Evolutionary conservation across 92 coral and sea anemone species (phyloP), one percentile per base, ranked within the genome.

Genomic region (Desmophyllum pertusum): DNA sequence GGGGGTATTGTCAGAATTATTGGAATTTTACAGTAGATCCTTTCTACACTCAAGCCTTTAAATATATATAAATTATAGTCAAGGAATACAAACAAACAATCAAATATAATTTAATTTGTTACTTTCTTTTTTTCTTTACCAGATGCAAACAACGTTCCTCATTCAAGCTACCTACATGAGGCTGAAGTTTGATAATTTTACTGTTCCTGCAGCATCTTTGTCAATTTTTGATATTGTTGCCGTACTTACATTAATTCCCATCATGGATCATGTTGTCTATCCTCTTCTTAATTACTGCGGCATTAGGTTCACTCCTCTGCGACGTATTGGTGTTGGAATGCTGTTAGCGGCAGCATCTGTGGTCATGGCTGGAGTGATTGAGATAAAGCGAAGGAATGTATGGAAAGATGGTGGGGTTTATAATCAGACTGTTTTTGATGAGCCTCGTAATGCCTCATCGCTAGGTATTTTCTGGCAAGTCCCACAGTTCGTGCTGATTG

Each of bases 401-500:
- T 42, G 55, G 59, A 11, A 15, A 0, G 30, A 33, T 40, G 75
- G 71, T 14, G 33, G 55, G 36, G 8, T 3, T 27, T 6, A 23
- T 10, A 3, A 0, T 0, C 91, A 89, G 53, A 40, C 0, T 3
- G 77, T 84, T 50, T 85, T 94, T 78, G 79, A 80, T 2, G 75
- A 51, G 37, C 0, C 2, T 0, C 59, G 50, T 27, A 81, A 38
- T 46, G 95, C 92, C 41, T 92, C 99, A 67, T 48, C 81, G 31
- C 63, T 88, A 19, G 80, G 67, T 52, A 75, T 97, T 36, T 91
- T 97, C 73, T 91, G 88, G 80, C 99, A 97, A 85, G 90, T 90
- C 13, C 98, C 98, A 48, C 98, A 97, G 85, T 94, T 94, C 79
- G 27, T 92, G 35, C 83, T 97, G 36, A 83, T 97, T 92, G 99